Base-by-base conservation (phyloP, 2,888 invertebrate species). In the Phaedon cochleariae region DNA sequence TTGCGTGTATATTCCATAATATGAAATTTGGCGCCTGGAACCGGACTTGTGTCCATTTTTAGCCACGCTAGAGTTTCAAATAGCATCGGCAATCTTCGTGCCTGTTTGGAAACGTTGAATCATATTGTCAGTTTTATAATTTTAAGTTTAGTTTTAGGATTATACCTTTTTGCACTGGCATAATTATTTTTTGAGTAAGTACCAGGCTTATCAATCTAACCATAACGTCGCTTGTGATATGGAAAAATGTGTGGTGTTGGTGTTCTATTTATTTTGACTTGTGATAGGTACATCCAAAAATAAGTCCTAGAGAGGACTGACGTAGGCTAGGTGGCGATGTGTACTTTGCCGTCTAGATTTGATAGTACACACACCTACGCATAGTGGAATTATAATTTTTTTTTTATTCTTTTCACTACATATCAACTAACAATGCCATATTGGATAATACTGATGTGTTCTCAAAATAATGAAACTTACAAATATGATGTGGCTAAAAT, bases 11-110 rank as follows among this genome's bases (percentile, higher is more conserved):
- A 70, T 74, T 75, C 74, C 75, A 73, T 74, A 73, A 71, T 71
- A 62, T 64, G 72, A 70, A 72, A 69, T 70, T 69, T 68, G 69
- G 69, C 76, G 74, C 73, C 65, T 67, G 76, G 73, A 76, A 76
- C 74, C 65, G 68, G 69, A 74, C 72, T 70, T 77, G 77, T 77
- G 77, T 81, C 81, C 82, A 81, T 80, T 80, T 82, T 81, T 81
- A 82, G 82, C 73, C 80, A 79, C 79, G 77, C 69, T 69, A 69
- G 69, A 68, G 70, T 73, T 74, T 72, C 72, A 73, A 67, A 71
- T 65, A 63, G 61, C 67, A 67, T 73, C 75, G 76, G 76, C 62
- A 63, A 71, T 66, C 69, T 72, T 74, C 77, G 77, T 62, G 59
- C 18, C 65, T 67, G 68, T 67, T 66, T 65, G 68, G 73, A 75